Conservation (phyloP, 2,888 invertebrate genomes). For the Trichopria drosophilae region DNA sequence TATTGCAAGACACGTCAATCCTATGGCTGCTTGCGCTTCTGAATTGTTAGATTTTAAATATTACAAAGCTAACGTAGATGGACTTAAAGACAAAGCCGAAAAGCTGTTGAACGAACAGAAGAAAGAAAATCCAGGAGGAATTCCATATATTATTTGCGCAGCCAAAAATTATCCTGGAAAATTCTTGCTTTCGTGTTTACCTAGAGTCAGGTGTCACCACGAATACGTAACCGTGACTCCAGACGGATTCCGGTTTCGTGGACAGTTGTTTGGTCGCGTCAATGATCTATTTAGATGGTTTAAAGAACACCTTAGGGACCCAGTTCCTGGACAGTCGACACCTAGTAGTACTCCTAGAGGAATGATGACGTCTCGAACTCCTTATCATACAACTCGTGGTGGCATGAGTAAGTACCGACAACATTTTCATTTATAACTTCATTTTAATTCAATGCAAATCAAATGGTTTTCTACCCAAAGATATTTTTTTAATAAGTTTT, state of each 20-base stretch:
- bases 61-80: slow-evolving; percentile 76
- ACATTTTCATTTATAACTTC: not conserved
- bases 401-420: slow-evolving; percentile 46
- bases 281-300: slow-evolving; percentile 89
- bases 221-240: slow-evolving; percentile 91
- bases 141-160: slow-evolving; percentile 85
- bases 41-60: slow-evolving; percentile 92
- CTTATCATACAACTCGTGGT: slow-evolving; percentile 64
- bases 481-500: too few relatives aligned
- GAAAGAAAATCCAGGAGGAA: slow-evolving; percentile 81
- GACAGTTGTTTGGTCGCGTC: slow-evolving; percentile 83
- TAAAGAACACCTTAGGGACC: slow-evolving; percentile 95
- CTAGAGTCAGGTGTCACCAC: slow-evolving; percentile 80
- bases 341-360: slow-evolving; percentile 74
- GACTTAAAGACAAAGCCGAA: slow-evolving; percentile 84
- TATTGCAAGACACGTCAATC: slow-evolving; percentile 87
- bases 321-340: slow-evolving; percentile 72
- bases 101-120: slow-evolving; percentile 87
- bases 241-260: slow-evolving; percentile 89
- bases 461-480: too few relatives aligned
- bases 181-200: slow-evolving; percentile 92
- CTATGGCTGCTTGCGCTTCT: slow-evolving; percentile 91
- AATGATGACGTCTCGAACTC: slow-evolving; percentile 62
- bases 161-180: slow-evolving; percentile 87
- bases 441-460: too few relatives aligned